A percentile compares a stretch with the other conserved stretches of the same genome.
phyloP scores from a whole-genome alignment of 2,888 invertebrate genomes.

The Lasioglossum leucozonium region DNA sequence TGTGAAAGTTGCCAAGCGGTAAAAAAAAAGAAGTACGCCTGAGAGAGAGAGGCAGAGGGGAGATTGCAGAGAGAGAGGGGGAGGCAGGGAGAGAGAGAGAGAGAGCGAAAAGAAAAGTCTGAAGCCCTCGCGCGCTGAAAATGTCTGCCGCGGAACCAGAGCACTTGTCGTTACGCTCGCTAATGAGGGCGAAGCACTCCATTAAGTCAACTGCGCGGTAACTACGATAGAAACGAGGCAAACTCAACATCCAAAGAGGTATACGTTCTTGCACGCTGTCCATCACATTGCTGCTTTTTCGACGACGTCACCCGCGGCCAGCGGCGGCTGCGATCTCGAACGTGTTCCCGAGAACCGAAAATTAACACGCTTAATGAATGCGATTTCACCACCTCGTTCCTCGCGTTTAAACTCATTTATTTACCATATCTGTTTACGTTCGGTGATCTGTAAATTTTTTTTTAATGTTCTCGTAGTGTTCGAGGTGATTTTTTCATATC shows the following conservation, averaged over 20 bases:
- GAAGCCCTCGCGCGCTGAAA: conserved; percentile 50
- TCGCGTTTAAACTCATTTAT: too few relatives aligned
- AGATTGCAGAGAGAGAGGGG: background rate
- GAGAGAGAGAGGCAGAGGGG: background rate
- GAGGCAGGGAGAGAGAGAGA: background rate
- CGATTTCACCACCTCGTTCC: too few relatives aligned
- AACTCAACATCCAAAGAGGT: conserved; percentile 54
- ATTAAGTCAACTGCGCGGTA: conserved; percentile 73
- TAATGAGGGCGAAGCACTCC: conserved; percentile 76
- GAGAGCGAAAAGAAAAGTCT: conserved; percentile 38
- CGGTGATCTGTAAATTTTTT: too few relatives aligned
- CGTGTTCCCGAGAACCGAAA: background rate
- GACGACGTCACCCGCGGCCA: conserved; percentile 19
- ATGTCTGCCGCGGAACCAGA: conserved; percentile 65
- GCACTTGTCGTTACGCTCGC: conserved; percentile 73
- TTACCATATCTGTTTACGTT: too few relatives aligned
- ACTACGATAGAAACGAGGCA: conserved; percentile 57
- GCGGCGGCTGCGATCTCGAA: background rate
- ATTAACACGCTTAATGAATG: background rate
- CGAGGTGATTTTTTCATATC: too few relatives aligned
- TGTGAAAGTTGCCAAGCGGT: conserved; percentile 40
- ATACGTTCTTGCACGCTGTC: conserved; percentile 46
- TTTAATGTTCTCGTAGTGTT: too few relatives aligned
- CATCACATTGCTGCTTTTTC: conserved; percentile 36
- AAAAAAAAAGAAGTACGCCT: background rate